These are phyloP conservation scores for Leucophenga maculata DNA, from an alignment of 2,888 invertebrate genomes.

Conservation along the genomic window DNA sequence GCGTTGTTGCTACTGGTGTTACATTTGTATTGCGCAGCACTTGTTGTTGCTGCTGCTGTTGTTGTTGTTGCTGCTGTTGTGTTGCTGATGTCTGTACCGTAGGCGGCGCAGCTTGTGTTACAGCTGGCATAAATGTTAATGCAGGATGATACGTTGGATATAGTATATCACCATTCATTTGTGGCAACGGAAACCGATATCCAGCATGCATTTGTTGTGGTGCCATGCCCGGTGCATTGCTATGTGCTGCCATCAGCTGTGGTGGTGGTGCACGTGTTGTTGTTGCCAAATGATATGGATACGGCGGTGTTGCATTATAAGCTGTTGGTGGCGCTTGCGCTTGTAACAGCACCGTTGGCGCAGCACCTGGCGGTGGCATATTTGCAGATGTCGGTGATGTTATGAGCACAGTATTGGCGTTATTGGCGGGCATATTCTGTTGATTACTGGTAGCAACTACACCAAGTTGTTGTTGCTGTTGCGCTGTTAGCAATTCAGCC, in stretches of 20 bases:
- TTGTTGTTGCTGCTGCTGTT: slow-evolving; percentile 55
- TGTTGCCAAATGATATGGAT: slow-evolving; percentile 61
- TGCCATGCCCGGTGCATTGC: slow-evolving; percentile 56
- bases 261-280: slow-evolving; percentile 59
- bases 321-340: slow-evolving; percentile 56
- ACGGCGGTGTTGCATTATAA: slow-evolving; percentile 54
- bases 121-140: slow-evolving; percentile 60
- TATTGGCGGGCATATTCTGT: slow-evolving; percentile 38
- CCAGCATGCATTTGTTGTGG: slow-evolving; percentile 56
- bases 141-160: slow-evolving; percentile 73
- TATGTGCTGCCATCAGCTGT: slow-evolving; percentile 64
- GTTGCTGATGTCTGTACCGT: slow-evolving; percentile 43
- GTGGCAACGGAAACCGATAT: slow-evolving; percentile 72
- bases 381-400: slow-evolving; percentile 58
- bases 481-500: slow-evolving; percentile 48
- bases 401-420: slow-evolving; percentile 58
- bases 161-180: slow-evolving; percentile 73
- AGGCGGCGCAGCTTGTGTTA: slow-evolving; percentile 43
- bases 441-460: slow-evolving; percentile 37
- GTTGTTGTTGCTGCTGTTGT: slow-evolving; percentile 39
- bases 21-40: slow-evolving; percentile 71
- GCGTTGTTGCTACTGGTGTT: slow-evolving; percentile 62
- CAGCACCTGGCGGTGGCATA: not conserved
- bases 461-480: slow-evolving; percentile 41
- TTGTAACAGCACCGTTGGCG: slow-evolving; percentile 52